Evolutionary conservation across 2,113 vertebrate species (phyloP).

Genomic region (Engystomops pustulosus): DNA sequence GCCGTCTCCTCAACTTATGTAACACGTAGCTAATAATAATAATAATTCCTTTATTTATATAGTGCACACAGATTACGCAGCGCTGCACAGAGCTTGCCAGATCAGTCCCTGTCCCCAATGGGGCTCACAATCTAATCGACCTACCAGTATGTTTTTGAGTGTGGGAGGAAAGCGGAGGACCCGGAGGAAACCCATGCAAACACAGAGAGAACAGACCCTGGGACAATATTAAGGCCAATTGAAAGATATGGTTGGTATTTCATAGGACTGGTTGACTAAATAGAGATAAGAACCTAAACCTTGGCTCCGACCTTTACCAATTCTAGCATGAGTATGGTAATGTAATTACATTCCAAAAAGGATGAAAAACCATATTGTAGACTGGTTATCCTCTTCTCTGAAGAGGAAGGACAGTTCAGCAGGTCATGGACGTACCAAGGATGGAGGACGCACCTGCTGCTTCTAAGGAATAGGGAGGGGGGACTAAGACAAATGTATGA

Average conservation of each 20-base stretch:
- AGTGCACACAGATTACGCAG: too few species aligned
- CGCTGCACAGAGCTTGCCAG: too few species aligned
- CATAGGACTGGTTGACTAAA: background rate
- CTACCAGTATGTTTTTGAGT: too few species aligned
- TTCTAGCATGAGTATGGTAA: background rate
- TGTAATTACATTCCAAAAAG: background rate
- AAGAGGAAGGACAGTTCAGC: background rate
- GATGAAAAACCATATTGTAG: too few species aligned
- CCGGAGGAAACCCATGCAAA: too few species aligned
- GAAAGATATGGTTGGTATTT: background rate
- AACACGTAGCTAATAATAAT: background rate
- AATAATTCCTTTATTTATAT: too few species aligned
- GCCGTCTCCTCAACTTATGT: background rate
- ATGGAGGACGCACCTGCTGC: slow-evolving; percentile 12
- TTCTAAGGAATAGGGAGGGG: background rate
- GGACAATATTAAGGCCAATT: background rate
- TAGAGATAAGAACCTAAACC: background rate
- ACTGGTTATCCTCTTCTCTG: background rate
- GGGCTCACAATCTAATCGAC: too few species aligned
- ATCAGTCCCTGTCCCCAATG: too few species aligned
- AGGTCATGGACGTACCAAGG: background rate
- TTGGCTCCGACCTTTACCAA: background rate
- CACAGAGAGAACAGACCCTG: too few species aligned
- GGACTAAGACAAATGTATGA: background rate
- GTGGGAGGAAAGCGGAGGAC: too few species aligned